Base-by-base conservation (phyloP, 2,797 vertebrate species). In the Bradypodion pumilum region DNA sequence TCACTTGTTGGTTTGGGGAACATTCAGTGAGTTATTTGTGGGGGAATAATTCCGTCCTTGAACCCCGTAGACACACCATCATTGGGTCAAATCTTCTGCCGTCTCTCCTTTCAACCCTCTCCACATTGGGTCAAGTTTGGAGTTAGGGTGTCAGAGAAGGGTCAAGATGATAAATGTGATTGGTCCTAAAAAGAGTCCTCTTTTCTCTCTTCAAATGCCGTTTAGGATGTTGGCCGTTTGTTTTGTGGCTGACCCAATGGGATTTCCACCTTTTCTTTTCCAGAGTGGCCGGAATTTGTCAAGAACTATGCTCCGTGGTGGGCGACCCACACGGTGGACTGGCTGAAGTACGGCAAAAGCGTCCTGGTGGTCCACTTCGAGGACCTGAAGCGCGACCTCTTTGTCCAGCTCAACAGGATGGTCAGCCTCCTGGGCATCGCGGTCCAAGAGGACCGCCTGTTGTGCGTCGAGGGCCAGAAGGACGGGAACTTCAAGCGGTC, bases 211-310 rank as follows among this genome's bases (percentile, higher is more conserved):
- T 29, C 23, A 23, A n/a, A 37, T 32, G 12, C n/a, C 13, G 8
- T 25, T 56, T 13, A 7, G 52, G 52, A 37, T 25, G 3, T 23
- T n/a, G 37, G 12, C 27, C 40, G n/a, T 9, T 2, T 25, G 60
- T 32, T 69, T 37, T 16, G 60, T n/a, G 8, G 0, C 65, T 35
- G 8, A 27, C 13, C 0, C 0, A 2, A 0, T 56, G 32, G 65
- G 6, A 25, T 6, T 63, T 1, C 1, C 81, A 75, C 91, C 7
- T 52, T 65, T 78, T 15, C 89, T 78, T 74, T 91, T 35, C 0
- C 96, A 99, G 99, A 99, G 91, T 99, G 99, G 99, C 99, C 98
- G 0, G 98, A 99, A 92, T 99, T 99, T 0, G 98, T 99, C 89
- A 97, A 96, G 82, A 99, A 98, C 95, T 99, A 99, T 0, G 97